These are phyloP conservation scores for Parus major DNA, from an alignment of 2,113 vertebrate genomes.

Conservation along the genomic window DNA sequence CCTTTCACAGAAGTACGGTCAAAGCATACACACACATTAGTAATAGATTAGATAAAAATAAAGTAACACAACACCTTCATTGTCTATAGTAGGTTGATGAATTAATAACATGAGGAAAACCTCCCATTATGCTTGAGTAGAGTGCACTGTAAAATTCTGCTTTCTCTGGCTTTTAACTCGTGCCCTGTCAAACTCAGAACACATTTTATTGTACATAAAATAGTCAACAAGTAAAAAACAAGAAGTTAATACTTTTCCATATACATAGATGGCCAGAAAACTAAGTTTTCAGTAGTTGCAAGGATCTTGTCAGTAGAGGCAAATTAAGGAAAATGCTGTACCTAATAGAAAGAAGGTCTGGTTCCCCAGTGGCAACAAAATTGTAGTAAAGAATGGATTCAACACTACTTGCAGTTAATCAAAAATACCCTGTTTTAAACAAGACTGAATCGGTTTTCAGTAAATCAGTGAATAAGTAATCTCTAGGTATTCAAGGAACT, in stretches of 20 bases:
- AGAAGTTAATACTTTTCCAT: neutral
- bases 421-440: neutral
- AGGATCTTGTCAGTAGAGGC: neutral
- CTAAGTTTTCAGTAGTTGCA: neutral
- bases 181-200: neutral
- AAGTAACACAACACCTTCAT: neutral
- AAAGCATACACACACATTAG: neutral
- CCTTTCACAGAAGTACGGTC: neutral
- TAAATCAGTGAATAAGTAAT: neutral
- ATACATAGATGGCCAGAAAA: neutral
- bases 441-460: neutral
- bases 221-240: neutral
- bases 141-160: neutral
- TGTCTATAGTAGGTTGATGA: neutral
- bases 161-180: neutral
- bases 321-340: neutral
- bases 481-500: neutral
- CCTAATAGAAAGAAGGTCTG: neutral
- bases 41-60: neutral
- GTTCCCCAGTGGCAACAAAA: neutral
- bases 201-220: neutral
- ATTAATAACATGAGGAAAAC: neutral
- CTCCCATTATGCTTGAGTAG: neutral
- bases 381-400: neutral
- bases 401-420: neutral